Conservation (phyloP, 2,888 invertebrate species). For the Cetonia aurata region DNA sequence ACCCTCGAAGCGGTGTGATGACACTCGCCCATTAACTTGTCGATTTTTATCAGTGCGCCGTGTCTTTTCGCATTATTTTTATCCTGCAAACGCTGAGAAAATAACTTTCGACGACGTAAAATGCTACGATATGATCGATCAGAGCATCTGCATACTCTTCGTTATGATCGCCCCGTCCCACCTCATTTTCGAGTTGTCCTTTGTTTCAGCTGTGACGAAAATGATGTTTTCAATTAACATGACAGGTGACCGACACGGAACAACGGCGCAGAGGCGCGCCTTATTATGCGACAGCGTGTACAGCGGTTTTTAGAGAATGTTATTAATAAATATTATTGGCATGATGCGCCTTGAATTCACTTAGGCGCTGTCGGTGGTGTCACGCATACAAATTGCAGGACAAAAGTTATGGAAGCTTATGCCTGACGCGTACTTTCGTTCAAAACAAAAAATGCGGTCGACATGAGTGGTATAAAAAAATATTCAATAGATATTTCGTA, state of each 20-base stretch:
- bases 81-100: conserved; percentile 13
- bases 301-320: conserved; percentile 14
- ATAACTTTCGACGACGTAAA: conserved; percentile 16
- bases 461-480: not conserved
- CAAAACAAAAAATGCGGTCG: not conserved
- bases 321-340: conserved; percentile 27
- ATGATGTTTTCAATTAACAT: conserved; percentile 25
- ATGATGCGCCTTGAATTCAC: conserved; percentile 7
- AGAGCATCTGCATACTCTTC: conserved; percentile 12
- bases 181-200: not conserved
- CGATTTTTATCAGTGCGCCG: conserved; percentile 47
- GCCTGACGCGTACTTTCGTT: not conserved
- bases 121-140: conserved; percentile 22
- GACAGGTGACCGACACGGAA: conserved; percentile 20
- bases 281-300: conserved; percentile 10
- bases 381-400: conserved; percentile 15
- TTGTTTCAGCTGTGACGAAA: not conserved
- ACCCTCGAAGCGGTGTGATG: conserved; percentile 53
- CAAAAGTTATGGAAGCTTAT: conserved; percentile 8
- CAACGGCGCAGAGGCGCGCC: not conserved
- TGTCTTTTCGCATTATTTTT: conserved; percentile 38
- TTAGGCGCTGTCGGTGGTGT: not conserved
- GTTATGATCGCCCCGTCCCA: conserved; percentile 1
- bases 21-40: conserved; percentile 51
- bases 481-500: not conserved